These are phyloP conservation scores for Rhabdophis nuchalis DNA, from an alignment of 2,797 vertebrate genomes.

Conservation along the genomic window DNA sequence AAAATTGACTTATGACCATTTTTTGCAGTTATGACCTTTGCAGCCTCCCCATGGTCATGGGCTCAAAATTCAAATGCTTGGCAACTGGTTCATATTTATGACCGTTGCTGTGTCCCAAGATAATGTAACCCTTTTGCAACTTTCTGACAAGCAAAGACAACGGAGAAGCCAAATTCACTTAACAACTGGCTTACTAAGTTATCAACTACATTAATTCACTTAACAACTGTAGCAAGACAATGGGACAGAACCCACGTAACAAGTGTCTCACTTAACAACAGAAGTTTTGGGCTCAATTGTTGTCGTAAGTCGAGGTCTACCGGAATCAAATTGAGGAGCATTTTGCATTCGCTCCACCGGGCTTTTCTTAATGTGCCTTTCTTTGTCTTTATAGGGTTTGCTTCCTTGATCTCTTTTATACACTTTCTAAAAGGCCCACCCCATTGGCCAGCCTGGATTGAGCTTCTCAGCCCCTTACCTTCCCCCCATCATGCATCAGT, in stretches of 20 bases:
- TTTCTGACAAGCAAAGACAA: neutral
- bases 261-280: neutral
- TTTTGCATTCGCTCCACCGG: neutral
- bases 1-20: neutral
- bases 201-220: no score
- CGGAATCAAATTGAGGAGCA: neutral
- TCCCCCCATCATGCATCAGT: slow-evolving; percentile 39
- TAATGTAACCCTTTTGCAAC: neutral
- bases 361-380: neutral
- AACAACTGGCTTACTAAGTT: no score
- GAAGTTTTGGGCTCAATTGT: neutral
- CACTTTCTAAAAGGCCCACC: neutral
- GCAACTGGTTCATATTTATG: neutral
- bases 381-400: neutral
- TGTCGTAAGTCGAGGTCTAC: neutral
- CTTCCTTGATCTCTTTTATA: slow-evolving; percentile 20
- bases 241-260: neutral
- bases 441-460: neutral
- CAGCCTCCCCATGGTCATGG: neutral
- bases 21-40: neutral
- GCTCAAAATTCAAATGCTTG: neutral
- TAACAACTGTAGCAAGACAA: neutral
- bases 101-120: neutral
- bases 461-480: neutral
- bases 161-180: neutral